Evolutionary conservation across 2,888 invertebrate genomes (phyloP).

Genomic region (Coenonympha glycerion): DNA sequence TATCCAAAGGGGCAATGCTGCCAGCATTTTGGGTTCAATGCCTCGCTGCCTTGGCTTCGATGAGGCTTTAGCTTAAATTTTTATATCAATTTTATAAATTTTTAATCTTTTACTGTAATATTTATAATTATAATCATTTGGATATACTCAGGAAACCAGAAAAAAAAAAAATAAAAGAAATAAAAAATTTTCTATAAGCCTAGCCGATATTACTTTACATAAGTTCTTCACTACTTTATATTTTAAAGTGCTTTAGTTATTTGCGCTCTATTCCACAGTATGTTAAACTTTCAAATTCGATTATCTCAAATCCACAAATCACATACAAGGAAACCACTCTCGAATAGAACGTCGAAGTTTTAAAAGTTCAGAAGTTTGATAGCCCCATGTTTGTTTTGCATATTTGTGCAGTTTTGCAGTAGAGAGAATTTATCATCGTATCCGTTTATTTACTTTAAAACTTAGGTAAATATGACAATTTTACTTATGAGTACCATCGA

Average conservation of each 20-base stretch:
- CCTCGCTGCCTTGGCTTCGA: too few species aligned
- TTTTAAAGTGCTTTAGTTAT: neutral
- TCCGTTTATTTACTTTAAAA: neutral
- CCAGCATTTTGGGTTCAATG: too few species aligned
- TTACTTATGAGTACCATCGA: neutral
- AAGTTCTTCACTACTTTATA: neutral
- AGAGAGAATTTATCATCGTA: neutral
- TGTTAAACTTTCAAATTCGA: neutral
- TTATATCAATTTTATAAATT: too few species aligned
- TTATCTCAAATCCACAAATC: neutral
- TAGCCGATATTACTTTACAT: neutral
- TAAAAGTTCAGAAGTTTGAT: neutral
- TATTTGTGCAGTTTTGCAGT: neutral
- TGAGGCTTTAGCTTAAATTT: too few species aligned
- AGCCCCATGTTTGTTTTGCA: neutral
- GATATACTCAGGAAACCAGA: too few species aligned
- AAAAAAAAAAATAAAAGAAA: neutral
- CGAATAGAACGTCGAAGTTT: neutral
- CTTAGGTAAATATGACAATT: neutral
- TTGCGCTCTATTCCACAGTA: neutral
- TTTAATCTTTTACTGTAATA: too few species aligned
- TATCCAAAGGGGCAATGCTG: too few species aligned
- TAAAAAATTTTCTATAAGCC: neutral
- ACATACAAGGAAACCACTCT: neutral
- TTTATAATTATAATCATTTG: too few species aligned